Evolutionary conservation across 30 jellyfish, hydroid and myxozoan genomes (phyloP).

Genomic region (Haliclystus octoradiatus): DNA sequence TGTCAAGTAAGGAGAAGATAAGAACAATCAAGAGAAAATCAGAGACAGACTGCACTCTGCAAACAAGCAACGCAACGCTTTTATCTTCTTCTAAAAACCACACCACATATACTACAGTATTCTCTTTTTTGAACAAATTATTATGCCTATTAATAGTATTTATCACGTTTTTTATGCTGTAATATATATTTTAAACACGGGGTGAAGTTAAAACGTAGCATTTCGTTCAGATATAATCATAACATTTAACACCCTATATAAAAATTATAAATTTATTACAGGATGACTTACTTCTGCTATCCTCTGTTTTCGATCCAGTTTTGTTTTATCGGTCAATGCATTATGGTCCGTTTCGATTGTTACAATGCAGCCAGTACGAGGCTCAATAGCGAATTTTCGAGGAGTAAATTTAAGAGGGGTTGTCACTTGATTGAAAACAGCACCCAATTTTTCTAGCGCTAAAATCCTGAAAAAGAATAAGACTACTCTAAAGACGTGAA

Average conservation of each 20-base stretch:
- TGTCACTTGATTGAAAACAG: conserved; percentile 87
- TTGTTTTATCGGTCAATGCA: conserved; percentile 69
- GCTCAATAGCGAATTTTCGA: conserved; percentile 80
- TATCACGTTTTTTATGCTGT: too few relatives aligned
- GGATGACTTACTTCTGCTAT: conserved; percentile 84
- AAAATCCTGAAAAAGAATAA: conserved; percentile 71
- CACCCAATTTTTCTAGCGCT: conserved; percentile 92
- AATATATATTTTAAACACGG: too few relatives aligned
- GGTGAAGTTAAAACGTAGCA: too few relatives aligned
- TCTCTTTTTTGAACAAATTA: too few relatives aligned
- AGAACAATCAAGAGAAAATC: background rate
- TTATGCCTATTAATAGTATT: too few relatives aligned
- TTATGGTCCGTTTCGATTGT: conserved; percentile 91
- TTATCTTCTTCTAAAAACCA: too few relatives aligned
- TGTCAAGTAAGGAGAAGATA: background rate
- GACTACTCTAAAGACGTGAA: too few relatives aligned
- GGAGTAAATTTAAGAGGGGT: conserved; percentile 90
- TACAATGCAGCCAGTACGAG: conserved; percentile 26
- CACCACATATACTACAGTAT: too few relatives aligned
- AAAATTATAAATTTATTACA: too few relatives aligned
- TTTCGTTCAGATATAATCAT: too few relatives aligned
- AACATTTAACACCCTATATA: too few relatives aligned
- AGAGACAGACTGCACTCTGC: background rate
- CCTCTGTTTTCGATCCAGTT: conserved; percentile 67
- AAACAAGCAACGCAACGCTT: too few relatives aligned